Evolutionary conservation across 2,888 invertebrate species (phyloP), one percentile per base, ranked within the genome.

Genomic region (Standfussiana lucernea): DNA sequence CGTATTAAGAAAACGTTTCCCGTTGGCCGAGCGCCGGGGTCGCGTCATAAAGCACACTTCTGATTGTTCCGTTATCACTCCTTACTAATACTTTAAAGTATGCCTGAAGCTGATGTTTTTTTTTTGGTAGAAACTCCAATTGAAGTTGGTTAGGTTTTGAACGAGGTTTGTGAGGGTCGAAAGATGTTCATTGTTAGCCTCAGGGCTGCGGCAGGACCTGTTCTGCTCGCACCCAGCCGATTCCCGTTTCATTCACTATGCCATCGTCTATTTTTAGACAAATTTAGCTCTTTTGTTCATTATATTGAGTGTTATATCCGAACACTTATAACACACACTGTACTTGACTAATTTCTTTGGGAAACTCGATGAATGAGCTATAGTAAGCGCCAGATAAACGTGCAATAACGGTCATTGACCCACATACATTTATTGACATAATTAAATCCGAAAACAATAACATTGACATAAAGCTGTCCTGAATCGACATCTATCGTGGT

Each of bases 1-100:
- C 32, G 24, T 24, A 6, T n/a, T 7, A 53, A 72, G 11, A n/a
- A 10, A 42, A 62, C 4, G 47, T 50, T 13, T 42, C 50, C 62
- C 61, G 78, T 78, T 83, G 79, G 53, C 24, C 40, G 35, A 40
- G 8, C 2, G 28, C 24, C 18, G 6, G 32, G 50, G 24, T 50
- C 42, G 42, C 80, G 84, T 84, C 35, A 84, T 32, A 18, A n/a
- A 50, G n/a, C 64, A 53, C 7, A 24, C 45, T 42, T 71, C 15
- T 84, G 59, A 84, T 80, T 70, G 65, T 65, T 10, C 35, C 35
- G 24, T 13, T 64, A 32, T 80, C 80, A 84, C 85, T 84, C 72
- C 37, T 40, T 84, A 84, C 72, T 61, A 40, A 47, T 45, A 32
- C 84, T 61, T 42, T 15, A 35, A 3, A 1, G 80, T 66, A 59